Evolutionary conservation across 2,797 vertebrate genomes (phyloP).

Genomic region (Tympanoctomys barrerae): DNA sequence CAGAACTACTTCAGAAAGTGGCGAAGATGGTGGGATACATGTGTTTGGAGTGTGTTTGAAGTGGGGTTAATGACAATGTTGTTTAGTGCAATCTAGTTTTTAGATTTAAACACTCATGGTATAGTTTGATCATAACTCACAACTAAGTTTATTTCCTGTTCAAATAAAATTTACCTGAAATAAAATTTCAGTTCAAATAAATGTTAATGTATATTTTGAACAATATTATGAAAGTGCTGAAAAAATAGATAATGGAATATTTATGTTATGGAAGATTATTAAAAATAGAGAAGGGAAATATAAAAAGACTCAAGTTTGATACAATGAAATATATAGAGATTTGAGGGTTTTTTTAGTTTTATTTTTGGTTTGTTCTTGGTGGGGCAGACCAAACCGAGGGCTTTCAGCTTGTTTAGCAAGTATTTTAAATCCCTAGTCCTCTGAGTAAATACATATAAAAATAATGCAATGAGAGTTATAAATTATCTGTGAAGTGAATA

Average conservation of each 20-base stretch:
- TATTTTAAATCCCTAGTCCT: too few species aligned
- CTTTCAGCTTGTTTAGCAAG: too few species aligned
- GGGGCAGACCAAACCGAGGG: too few species aligned
- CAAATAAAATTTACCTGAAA: background rate
- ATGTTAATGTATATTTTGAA: constrained; percentile 14
- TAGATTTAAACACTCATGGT: background rate
- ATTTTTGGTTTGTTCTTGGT: too few species aligned
- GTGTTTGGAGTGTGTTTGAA: background rate
- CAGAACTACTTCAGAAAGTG: background rate
- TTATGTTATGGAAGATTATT: constrained; percentile 28
- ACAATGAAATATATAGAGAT: background rate
- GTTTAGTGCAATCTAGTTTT: background rate
- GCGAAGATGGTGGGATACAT: background rate
- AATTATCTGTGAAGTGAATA: background rate
- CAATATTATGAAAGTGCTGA: background rate
- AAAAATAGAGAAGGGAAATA: background rate
- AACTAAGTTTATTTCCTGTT: background rate
- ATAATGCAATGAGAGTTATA: constrained; percentile 24
- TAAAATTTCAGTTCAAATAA: background rate
- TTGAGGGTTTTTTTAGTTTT: too few species aligned
- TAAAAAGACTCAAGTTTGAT: background rate
- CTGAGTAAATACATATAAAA: background rate
- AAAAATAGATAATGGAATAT: background rate
- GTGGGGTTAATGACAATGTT: background rate
- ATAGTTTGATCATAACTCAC: background rate